Percentiles rank a stretch among this genome's conserved stretches.
Conservation (phyloP, 2,797 vertebrate genomes). For the Dromococcyx pavoninus region DNA sequence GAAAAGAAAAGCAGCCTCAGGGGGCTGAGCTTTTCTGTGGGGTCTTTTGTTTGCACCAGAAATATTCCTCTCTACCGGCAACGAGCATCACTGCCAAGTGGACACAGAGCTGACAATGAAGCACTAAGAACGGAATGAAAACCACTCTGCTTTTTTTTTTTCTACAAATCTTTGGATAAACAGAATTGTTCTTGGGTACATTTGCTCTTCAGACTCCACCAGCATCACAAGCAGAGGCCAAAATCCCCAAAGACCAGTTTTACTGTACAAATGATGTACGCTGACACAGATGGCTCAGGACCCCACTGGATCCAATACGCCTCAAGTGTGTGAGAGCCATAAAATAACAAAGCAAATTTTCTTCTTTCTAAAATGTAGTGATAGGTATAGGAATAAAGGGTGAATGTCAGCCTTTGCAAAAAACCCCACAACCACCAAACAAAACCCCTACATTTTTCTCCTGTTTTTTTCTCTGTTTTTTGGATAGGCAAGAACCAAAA, state of each 20-base stretch:
- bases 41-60: background rate
- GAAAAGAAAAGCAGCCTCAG: background rate
- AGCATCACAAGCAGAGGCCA: background rate
- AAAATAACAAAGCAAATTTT: background rate
- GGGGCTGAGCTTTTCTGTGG: background rate
- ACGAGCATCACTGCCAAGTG: background rate
- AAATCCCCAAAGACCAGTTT: background rate
- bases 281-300: too few species aligned
- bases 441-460: fast-evolving
- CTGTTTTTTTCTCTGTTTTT: background rate
- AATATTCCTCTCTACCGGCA: background rate
- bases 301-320: too few species aligned
- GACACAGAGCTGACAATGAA: background rate
- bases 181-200: background rate
- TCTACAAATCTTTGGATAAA: background rate
- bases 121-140: background rate
- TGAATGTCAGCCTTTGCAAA: background rate
- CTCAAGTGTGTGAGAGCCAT: too few species aligned
- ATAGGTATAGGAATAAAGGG: background rate
- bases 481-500: background rate
- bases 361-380: background rate
- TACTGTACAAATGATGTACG: fast-evolving
- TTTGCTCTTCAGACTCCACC: background rate
- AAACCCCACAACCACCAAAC: background rate
- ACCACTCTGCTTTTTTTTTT: background rate